These are phyloP conservation scores for Todus mexicanus DNA, from an alignment of 2,797 vertebrate species.

Conservation along the genomic window DNA sequence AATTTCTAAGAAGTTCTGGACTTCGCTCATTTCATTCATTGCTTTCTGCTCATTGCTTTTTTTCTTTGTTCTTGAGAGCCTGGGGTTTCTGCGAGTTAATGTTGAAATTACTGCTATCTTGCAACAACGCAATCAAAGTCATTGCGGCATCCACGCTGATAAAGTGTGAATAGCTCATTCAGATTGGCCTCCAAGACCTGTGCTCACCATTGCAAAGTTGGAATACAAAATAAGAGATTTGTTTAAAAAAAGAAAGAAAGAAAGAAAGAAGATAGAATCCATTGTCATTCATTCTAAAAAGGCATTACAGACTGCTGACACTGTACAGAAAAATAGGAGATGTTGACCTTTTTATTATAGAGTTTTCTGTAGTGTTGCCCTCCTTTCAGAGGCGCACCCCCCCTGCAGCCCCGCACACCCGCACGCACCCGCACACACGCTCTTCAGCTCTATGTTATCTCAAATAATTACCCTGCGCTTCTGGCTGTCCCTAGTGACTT, in stretches of 20 bases:
- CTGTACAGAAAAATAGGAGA: slow-evolving; percentile 85
- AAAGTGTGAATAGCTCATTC: slow-evolving; percentile 87
- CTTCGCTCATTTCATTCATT: slow-evolving; percentile 10
- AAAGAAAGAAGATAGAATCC: slow-evolving; percentile 71
- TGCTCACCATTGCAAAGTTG: slow-evolving; percentile 82
- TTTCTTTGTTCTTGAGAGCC: slow-evolving; percentile 66
- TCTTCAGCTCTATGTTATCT: slow-evolving; percentile 91
- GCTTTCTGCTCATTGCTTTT: slow-evolving; percentile 53
- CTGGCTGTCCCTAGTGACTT: slow-evolving; percentile 89
- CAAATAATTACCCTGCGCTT: slow-evolving; percentile 97
- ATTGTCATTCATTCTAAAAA: slow-evolving; percentile 89
- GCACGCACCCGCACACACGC: slow-evolving; percentile 53
- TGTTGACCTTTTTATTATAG: slow-evolving; percentile 94
- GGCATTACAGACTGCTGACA: slow-evolving; percentile 85
- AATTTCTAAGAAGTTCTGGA: not conserved
- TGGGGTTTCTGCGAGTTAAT: slow-evolving; percentile 72
- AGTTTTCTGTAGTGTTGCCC: slow-evolving; percentile 75
- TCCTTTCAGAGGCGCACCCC: slow-evolving; percentile 79
- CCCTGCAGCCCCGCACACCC: slow-evolving; percentile 38
- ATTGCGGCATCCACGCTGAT: slow-evolving; percentile 80
- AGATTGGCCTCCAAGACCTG: slow-evolving; percentile 79
- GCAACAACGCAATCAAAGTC: slow-evolving; percentile 84
- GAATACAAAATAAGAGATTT: slow-evolving; percentile 92
- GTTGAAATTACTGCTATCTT: slow-evolving; percentile 79
- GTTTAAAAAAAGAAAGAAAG: slow-evolving; percentile 15